Percentiles rank a stretch among this genome's conserved stretches.
These are phyloP conservation scores for Dinocampus coccinellae DNA, from an alignment of 2,888 invertebrate species.

Conservation along the genomic window DNA sequence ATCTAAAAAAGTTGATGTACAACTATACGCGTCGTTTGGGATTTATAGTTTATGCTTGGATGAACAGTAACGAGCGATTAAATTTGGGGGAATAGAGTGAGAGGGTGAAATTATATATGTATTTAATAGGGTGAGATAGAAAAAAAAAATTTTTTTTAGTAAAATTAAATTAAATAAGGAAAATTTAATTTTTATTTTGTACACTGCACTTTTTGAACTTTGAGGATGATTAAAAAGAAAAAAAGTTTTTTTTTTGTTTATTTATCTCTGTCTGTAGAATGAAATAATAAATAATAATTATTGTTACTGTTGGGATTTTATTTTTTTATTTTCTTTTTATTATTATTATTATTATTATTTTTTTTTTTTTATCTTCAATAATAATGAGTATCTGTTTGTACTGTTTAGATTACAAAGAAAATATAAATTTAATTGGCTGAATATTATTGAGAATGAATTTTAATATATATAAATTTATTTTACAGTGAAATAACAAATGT, in stretches of 20 bases:
- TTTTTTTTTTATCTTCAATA: too few species aligned
- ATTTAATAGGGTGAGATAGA: too few species aligned
- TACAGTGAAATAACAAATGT: too few species aligned
- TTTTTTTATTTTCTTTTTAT: background rate
- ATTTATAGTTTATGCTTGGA: constrained; percentile 7
- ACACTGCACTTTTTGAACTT: background rate
- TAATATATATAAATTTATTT: constrained; percentile 1
- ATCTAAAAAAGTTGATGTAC: constrained; percentile 12
- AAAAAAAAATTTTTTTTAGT: background rate
- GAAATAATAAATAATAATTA: background rate
- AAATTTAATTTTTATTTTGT: background rate
- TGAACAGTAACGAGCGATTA: constrained; percentile 11
- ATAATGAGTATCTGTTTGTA: too few species aligned
- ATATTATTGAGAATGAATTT: background rate
- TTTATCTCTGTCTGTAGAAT: background rate
- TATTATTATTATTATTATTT: too few species aligned
- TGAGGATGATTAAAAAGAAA: background rate
- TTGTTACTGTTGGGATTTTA: background rate
- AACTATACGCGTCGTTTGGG: background rate
- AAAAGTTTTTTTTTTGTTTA: too few species aligned
- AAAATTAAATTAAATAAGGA: background rate
- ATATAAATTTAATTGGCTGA: too few species aligned
- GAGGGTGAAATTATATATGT: background rate
- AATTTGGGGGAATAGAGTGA: too few species aligned
- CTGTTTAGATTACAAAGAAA: too few species aligned